A percentile compares a stretch with the other conserved stretches of the same genome.
These are phyloP conservation scores for Graptemys geographica DNA, from an alignment of 2,797 vertebrate genomes.

Conservation along the genomic window DNA sequence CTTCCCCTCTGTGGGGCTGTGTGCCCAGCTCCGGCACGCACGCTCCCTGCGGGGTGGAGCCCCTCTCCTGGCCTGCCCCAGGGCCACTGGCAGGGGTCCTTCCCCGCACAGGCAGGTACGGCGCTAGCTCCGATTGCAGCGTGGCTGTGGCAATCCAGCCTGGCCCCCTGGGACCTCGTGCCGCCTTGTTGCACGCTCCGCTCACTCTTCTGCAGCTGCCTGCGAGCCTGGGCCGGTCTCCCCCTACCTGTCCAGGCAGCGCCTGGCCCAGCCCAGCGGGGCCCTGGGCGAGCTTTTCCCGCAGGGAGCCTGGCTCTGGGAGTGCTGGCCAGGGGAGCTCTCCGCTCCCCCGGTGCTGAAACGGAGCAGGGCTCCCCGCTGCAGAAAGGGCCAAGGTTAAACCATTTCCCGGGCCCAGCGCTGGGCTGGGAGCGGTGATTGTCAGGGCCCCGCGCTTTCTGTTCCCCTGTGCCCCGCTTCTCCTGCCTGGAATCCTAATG, in stretches of 20 bases:
- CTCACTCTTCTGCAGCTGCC: too few relatives aligned
- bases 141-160: not conserved
- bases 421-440: not conserved
- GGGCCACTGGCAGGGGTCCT: not conserved
- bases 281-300: not conserved
- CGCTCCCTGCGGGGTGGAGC: not conserved
- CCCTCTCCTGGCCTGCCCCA: too few relatives aligned
- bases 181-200: not conserved
- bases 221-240: not conserved
- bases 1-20: too few relatives aligned
- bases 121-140: not conserved
- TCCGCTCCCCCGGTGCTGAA: not conserved
- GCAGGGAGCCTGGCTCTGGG: too few relatives aligned
- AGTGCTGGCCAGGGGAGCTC: not conserved
- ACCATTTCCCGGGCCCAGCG: not conserved
- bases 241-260: too few relatives aligned
- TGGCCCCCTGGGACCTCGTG: not conserved
- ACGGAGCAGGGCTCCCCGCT: not conserved
- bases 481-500: not conserved
- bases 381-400: too few relatives aligned
- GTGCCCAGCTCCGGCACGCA: fast-evolving
- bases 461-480: not conserved
- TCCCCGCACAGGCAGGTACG: not conserved
- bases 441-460: not conserved
- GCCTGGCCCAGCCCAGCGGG: not conserved